Percentiles rank a stretch among this genome's conserved stretches.
phyloP scores from a whole-genome alignment of 1,140 invertebrate species.

The Drosophila nasuta region DNA sequence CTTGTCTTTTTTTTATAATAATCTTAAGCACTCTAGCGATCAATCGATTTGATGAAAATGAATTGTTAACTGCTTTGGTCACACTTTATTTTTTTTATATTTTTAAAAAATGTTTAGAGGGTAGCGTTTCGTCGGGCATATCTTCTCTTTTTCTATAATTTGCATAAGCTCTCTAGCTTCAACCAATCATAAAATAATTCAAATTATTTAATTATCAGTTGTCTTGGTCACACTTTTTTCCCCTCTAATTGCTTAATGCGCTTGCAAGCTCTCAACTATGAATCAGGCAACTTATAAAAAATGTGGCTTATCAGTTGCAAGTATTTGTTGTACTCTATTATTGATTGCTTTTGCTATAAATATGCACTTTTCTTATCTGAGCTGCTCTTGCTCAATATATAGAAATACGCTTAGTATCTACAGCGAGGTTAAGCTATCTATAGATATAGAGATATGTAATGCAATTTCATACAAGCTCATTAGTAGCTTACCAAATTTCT shows the following conservation, averaged over 20 bases:
- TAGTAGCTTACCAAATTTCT: constrained; percentile 27
- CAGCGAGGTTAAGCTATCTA: background rate
- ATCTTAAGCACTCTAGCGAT: too few species aligned
- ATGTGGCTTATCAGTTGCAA: background rate
- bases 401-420: background rate
- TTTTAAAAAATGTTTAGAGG: too few species aligned
- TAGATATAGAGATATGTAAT: background rate
- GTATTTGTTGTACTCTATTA: background rate
- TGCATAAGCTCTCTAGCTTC: too few species aligned
- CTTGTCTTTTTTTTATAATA: too few species aligned
- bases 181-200: too few species aligned
- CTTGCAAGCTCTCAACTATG: background rate
- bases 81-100: too few species aligned
- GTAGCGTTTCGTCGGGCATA: too few species aligned
- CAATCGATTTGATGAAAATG: too few species aligned
- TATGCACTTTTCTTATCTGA: constrained; percentile 11
- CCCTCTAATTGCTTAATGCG: background rate
- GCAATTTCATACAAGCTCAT: constrained; percentile 20
- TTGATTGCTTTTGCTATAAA: constrained; percentile 4
- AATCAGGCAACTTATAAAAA: background rate
- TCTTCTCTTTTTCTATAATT: too few species aligned
- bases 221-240: too few species aligned
- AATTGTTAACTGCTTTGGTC: too few species aligned
- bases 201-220: too few species aligned
- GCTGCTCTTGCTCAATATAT: background rate